These are phyloP conservation scores for Percopsis omiscomaycus DNA, from an alignment of 2,797 vertebrate species.

Conservation along the genomic window DNA sequence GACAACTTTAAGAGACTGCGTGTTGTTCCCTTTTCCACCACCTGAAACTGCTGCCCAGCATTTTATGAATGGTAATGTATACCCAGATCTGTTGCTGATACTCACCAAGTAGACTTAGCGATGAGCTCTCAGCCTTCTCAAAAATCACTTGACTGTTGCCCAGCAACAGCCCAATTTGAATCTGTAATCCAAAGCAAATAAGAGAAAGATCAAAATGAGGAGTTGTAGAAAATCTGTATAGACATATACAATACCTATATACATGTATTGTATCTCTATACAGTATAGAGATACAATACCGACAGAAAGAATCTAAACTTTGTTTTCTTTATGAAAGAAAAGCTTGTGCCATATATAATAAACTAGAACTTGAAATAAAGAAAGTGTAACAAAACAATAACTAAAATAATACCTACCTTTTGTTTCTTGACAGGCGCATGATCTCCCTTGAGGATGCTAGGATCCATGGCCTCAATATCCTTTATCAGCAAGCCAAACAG, in stretches of 20 bases:
- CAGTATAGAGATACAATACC: too few relatives aligned
- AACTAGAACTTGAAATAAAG: not conserved
- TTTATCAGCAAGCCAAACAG: slow-evolving; percentile 87
- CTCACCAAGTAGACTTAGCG: slow-evolving; percentile 90
- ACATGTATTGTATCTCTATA: too few relatives aligned
- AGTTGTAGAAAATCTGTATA: not conserved
- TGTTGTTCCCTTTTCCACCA: too few relatives aligned
- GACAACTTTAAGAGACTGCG: too few relatives aligned
- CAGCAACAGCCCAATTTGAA: slow-evolving; percentile 87
- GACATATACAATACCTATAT: too few relatives aligned
- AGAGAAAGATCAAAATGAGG: slow-evolving; percentile 1
- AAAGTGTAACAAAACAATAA: not conserved
- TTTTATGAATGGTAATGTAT: too few relatives aligned
- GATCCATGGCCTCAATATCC: slow-evolving; percentile 93
- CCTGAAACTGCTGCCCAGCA: too few relatives aligned
- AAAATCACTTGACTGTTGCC: slow-evolving; percentile 95
- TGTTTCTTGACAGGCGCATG: slow-evolving; percentile 77
- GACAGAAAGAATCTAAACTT: too few relatives aligned
- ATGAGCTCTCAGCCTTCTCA: slow-evolving; percentile 92
- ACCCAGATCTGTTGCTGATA: slow-evolving; percentile 20
- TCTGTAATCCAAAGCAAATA: slow-evolving; percentile 66
- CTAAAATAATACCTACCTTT: slow-evolving; percentile 77
- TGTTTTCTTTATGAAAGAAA: too few relatives aligned
- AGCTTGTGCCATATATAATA: too few relatives aligned
- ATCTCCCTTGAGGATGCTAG: slow-evolving; percentile 88